Conservation (phyloP, 2,888 invertebrate genomes). For the Megamerina dolium region DNA sequence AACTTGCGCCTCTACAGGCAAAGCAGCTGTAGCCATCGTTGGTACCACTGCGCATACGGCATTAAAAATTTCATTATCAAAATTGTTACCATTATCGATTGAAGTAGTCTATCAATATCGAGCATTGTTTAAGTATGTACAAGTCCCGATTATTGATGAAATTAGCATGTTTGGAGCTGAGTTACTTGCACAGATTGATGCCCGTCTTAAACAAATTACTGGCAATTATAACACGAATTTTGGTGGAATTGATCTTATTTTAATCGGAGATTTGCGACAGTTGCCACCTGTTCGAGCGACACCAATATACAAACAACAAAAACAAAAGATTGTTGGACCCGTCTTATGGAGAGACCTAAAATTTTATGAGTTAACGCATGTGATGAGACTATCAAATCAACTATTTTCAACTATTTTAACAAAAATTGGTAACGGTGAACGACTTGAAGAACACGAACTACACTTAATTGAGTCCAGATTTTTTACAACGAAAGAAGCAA, state of each 20-base stretch:
- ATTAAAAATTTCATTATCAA: no score
- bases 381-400: constrained; percentile 34
- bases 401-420: constrained; percentile 28
- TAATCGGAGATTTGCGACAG: no score
- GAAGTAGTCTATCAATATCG: constrained; percentile 23
- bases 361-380: constrained; percentile 31
- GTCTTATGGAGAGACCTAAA: constrained; percentile 26
- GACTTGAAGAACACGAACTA: constrained; percentile 17
- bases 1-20: constrained; percentile 40
- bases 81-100: constrained; percentile 20
- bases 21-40: constrained; percentile 40
- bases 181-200: constrained; percentile 29
- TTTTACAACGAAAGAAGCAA: no score
- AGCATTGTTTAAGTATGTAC: constrained; percentile 21
- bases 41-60: constrained; percentile 43
- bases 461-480: no score
- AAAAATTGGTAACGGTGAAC: constrained; percentile 24
- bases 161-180: constrained; percentile 38
- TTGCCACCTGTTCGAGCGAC: no score
- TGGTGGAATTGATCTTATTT: constrained; percentile 37
- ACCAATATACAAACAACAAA: no score
- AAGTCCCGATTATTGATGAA: constrained; percentile 37
- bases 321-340: no score
- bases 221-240: constrained; percentile 31
- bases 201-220: no score